Conservation (phyloP, 2,888 invertebrate genomes). For the Cabera pusaria region DNA sequence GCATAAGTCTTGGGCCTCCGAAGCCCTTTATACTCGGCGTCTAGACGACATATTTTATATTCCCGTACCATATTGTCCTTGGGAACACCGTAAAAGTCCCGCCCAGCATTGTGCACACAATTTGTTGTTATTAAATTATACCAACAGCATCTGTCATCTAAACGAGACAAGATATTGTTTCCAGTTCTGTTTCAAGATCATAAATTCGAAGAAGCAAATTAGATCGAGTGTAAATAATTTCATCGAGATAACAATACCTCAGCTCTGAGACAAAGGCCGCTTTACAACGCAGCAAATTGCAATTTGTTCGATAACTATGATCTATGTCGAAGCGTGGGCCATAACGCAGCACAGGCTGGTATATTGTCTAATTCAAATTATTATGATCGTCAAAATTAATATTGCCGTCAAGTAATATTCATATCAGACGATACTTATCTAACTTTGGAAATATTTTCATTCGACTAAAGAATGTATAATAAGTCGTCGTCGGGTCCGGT, state of each 20-base stretch:
- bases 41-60: conserved; percentile 33
- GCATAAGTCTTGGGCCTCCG: conserved; percentile 4
- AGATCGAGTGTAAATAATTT: conserved; percentile 26
- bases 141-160: conserved; percentile 32
- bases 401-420: conserved; percentile 7
- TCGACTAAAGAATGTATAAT: conserved; percentile 1
- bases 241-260: conserved; percentile 14
- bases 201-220: conserved; percentile 28
- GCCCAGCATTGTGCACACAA: conserved; percentile 27
- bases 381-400: conserved; percentile 27
- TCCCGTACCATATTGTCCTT: conserved; percentile 29
- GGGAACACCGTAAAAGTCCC: conserved; percentile 27
- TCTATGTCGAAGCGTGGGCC: conserved; percentile 37
- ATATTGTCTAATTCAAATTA: conserved; percentile 26
- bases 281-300: conserved; percentile 33
- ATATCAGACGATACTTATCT: conserved; percentile 2
- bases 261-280: conserved; percentile 13
- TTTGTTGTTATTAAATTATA: conserved; percentile 32
- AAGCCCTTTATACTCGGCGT: conserved; percentile 5
- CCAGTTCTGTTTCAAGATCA: conserved; percentile 13
- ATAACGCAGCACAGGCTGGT: conserved; percentile 24
- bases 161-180: conserved; percentile 30
- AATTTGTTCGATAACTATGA: conserved; percentile 37
- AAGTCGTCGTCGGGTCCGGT: neutral
- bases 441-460: conserved; percentile 4